A percentile compares a stretch with the other conserved stretches of the same genome.
These are phyloP conservation scores for Sebastes dallii DNA, from an alignment of 2,797 vertebrate species.

Conservation along the genomic window DNA sequence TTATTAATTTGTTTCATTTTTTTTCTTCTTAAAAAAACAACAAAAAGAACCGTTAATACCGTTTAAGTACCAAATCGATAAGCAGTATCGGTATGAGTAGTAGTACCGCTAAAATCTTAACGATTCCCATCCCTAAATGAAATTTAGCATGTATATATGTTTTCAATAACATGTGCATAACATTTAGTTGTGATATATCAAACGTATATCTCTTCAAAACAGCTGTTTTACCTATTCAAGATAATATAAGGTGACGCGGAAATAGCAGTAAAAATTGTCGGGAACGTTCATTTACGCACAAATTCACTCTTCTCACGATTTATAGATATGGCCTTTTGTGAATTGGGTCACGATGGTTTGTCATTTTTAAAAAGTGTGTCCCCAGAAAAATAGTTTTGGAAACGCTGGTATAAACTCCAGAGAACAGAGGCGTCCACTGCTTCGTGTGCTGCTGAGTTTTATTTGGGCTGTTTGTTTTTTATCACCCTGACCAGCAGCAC, in stretches of 20 bases:
- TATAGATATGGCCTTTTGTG: not conserved
- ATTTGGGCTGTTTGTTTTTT: not conserved
- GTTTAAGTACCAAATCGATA: accelerated
- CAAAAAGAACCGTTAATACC: no score
- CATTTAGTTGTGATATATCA: no score
- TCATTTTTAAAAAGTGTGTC: not conserved
- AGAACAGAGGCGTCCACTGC: not conserved
- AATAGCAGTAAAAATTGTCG: accelerated
- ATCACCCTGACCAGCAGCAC: not conserved
- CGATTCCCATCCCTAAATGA: no score
- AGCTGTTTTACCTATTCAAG: not conserved
- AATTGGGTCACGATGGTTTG: not conserved
- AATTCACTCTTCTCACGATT: not conserved
- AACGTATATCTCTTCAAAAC: not conserved
- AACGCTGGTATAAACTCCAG: not conserved
- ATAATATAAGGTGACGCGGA: not conserved
- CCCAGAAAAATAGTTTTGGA: not conserved
- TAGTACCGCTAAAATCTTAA: no score
- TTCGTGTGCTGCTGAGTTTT: not conserved
- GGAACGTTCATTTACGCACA: not conserved
- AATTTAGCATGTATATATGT: not conserved
- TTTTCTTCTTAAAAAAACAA: no score
- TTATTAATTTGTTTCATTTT: no score
- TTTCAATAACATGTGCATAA: not conserved
- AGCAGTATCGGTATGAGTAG: no score